Base-by-base conservation (phyloP, 2,888 invertebrate genomes). In the Agapostemon virescens region DNA sequence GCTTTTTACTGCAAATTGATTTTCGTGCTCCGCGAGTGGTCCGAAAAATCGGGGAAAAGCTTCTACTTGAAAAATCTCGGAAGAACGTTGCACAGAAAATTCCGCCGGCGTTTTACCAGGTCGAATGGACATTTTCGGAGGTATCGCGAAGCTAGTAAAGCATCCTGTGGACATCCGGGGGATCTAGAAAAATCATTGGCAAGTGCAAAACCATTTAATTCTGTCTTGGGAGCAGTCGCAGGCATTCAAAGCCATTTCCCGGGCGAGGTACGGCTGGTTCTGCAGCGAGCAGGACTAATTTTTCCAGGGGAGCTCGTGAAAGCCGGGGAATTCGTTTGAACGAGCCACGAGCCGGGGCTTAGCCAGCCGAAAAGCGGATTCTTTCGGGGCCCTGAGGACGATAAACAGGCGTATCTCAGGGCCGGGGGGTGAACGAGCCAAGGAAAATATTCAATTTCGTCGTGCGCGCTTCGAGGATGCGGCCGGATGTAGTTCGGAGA, bases 401-500 rank as follows among this genome's bases (percentile, higher is more conserved):
- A 40, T 78, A 70, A 78, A 66, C 69, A 69, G 38, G 23, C 63
- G 61, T 40, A n/a, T 40, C 26, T 20, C n/a, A 30, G 36, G 33
- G 11, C 20, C 17, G 49, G 7, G 49, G 7, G 45, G 26, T 20
- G 30, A 69, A 66, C 26, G 20, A 75, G 42, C 70, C 68, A 30
- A 68, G 68, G 63, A 79, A 78, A 78, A 72, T 70, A 83, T 79
- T 74, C 76, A 83, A 83, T 83, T 79, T 83, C 74, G 71, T 40
- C n/a, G 42, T 17, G 69, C 15, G 49, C 67, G 45, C 73, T 72
- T 73, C 79, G 36, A 63, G 61, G 63, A 61, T 17, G 64, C 40
- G 17, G 55, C 69, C 40, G 83, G 66, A 80, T 79, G 73, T 63
- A 78, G 77, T 83, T 84, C 70, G 52, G 63, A 81, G 83, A 84